Evolutionary conservation across 92 coral and sea anemone genomes (phyloP).

Genomic region (Montipora capitata): DNA sequence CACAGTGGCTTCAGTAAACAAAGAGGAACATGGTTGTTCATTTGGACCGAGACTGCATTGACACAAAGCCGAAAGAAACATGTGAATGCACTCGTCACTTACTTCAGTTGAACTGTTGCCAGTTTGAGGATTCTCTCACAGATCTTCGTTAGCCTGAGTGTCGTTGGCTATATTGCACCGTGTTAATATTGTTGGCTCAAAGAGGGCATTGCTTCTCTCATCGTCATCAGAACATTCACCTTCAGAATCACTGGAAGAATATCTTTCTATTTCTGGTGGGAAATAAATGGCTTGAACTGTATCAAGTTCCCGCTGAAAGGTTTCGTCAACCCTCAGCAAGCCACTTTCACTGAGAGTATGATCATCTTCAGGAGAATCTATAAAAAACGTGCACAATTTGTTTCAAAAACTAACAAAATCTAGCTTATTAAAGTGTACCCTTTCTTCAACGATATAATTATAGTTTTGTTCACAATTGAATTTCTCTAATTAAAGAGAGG

Average conservation of each 20-base stretch:
- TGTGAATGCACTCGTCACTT: background rate
- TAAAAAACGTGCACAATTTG: slow-evolving; percentile 5
- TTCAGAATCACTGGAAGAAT: slow-evolving; percentile 26
- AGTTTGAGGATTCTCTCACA: background rate
- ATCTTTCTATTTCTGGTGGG: background rate
- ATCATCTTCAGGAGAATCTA: background rate
- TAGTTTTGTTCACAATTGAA: background rate
- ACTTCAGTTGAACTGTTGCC: background rate
- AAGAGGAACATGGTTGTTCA: slow-evolving; percentile 18
- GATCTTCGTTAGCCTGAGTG: background rate
- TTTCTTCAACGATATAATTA: background rate
- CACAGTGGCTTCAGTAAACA: slow-evolving; percentile 12
- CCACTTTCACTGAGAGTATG: background rate
- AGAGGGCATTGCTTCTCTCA: background rate
- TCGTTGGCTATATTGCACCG: background rate
- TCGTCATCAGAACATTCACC: slow-evolving; percentile 16
- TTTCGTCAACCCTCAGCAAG: slow-evolving; percentile 8
- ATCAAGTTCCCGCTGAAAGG: slow-evolving; percentile 27
- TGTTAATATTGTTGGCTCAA: slow-evolving; percentile 7
- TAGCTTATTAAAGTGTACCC: background rate
- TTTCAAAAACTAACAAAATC: background rate
- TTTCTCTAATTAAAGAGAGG: background rate
- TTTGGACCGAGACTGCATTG: slow-evolving; percentile 25
- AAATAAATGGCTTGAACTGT: slow-evolving; percentile 17
- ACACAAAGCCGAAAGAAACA: background rate